These are phyloP conservation scores for Aphrophora alni DNA, from an alignment of 2,888 invertebrate genomes.

Conservation along the genomic window DNA sequence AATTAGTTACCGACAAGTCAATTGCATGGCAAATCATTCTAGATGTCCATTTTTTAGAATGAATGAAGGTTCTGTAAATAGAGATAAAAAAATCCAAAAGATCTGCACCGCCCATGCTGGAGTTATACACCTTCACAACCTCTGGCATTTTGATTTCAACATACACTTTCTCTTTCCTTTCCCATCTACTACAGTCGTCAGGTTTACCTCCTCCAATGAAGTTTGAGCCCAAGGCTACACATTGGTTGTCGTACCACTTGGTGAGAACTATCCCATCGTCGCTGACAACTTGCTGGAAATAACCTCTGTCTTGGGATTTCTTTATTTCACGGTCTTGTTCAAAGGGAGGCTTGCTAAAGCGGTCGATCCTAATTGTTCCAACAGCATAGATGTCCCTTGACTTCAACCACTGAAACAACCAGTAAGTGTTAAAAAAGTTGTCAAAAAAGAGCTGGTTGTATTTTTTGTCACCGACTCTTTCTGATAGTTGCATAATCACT, in stretches of 20 bases:
- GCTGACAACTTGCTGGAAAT: slow-evolving; percentile 7
- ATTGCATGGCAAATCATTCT: slow-evolving; percentile 36
- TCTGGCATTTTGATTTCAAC: slow-evolving; percentile 30
- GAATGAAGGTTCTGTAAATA: slow-evolving; percentile 36
- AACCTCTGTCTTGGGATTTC: slow-evolving; percentile 25
- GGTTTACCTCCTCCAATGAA: slow-evolving; percentile 22
- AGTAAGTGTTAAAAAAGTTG: slow-evolving; percentile 40
- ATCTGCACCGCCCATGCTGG: slow-evolving; percentile 39
- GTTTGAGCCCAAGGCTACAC: too few species aligned
- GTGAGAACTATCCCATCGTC: slow-evolving; percentile 29
- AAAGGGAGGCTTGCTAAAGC: slow-evolving; percentile 40
- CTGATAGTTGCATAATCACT: slow-evolving; percentile 43
- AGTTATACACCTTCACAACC: slow-evolving; percentile 33
- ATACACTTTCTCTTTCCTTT: slow-evolving; percentile 24
- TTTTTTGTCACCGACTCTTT: slow-evolving; percentile 9
- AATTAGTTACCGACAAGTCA: slow-evolving; percentile 39
- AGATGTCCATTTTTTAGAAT: slow-evolving; percentile 39
- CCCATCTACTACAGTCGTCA: slow-evolving; percentile 31
- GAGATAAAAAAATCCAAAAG: slow-evolving; percentile 34
- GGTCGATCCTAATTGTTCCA: slow-evolving; percentile 42
- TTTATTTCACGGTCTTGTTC: slow-evolving; percentile 37
- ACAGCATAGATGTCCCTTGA: slow-evolving; percentile 34
- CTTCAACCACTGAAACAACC: slow-evolving; percentile 40
- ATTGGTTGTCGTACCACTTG: slow-evolving; percentile 41
- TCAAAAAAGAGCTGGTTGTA: slow-evolving; percentile 35